These are phyloP conservation scores for Hassar affinis DNA, from an alignment of 2,113 vertebrate genomes.

Conservation along the genomic window DNA sequence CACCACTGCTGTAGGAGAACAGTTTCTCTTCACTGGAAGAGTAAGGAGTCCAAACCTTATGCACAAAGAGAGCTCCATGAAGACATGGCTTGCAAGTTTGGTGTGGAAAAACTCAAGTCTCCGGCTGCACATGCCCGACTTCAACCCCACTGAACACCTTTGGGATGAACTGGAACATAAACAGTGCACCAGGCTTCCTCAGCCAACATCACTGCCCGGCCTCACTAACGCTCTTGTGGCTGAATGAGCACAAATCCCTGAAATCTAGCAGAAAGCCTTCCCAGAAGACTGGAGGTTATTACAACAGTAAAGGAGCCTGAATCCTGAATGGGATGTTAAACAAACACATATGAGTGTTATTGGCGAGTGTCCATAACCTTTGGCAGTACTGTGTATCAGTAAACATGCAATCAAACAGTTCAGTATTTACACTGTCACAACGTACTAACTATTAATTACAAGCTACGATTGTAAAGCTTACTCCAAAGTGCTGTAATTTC, in stretches of 20 bases:
- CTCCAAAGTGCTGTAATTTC: neutral
- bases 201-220: neutral
- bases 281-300: neutral
- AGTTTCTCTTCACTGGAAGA: neutral
- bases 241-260: neutral
- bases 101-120: neutral
- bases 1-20: too few relatives aligned
- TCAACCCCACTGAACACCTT: neutral
- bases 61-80: neutral
- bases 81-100: neutral
- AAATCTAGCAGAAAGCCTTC: neutral
- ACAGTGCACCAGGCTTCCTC: neutral
- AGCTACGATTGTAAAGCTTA: neutral
- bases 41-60: neutral
- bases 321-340: neutral
- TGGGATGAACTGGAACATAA: neutral
- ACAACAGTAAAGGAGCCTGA: neutral
- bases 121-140: neutral
- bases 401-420: neutral
- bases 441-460: neutral
- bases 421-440: neutral
- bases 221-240: neutral
- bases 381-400: neutral
- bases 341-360: neutral
- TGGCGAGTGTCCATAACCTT: neutral